Base-by-base conservation (phyloP, 2,888 invertebrate species). In the Venusia cambrica region DNA sequence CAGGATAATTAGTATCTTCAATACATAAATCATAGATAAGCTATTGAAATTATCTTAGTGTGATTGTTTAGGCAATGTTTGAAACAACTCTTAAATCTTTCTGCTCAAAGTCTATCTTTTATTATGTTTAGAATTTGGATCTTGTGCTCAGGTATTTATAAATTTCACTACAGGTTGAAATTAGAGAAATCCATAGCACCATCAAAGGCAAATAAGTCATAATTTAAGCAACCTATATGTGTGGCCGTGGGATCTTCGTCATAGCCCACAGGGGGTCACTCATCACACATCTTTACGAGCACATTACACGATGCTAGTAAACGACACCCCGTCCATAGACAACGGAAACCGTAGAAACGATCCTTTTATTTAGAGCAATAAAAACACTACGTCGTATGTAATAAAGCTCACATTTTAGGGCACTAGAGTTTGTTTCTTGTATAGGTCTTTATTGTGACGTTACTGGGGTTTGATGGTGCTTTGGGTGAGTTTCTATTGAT, bases 221-320 rank as follows among this genome's bases (percentile, higher is more conserved):
- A n/a, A n/a, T n/a, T n/a, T n/a, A n/a, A n/a, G n/a, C 37, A 31
- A 42, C 36, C 28, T 31, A 22, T 45, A 41, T 21, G 48, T 50
- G 46, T 41, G 50, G 50, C 39, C 46, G 32, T 19, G 22, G 26
- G 31, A 43, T 43, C 19, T 33, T 33, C 32, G 26, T 52, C 70
- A 47, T 70, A 68, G 70, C 69, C 40, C 51, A 51, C 55, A 48
- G 68, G 69, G 68, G 68, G 45, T 65, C 42, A 38, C 49, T 29
- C 53, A 57, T 74, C 72, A 67, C 63, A 57, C 52, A 54, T 61
- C 64, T 77, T 76, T 75, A 76, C 57, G 57, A 51, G 38, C 55
- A 42, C 48, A 64, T 58, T 57, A 61, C 56, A 49, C 44, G 53
- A 39, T 45, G 48, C 57, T 51, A 57, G 49, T 56, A 65, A 65